A percentile compares a stretch with the other conserved stretches of the same genome.
Evolutionary conservation across 2,797 vertebrate genomes (phyloP).

Genomic region (Crax fasciolata): DNA sequence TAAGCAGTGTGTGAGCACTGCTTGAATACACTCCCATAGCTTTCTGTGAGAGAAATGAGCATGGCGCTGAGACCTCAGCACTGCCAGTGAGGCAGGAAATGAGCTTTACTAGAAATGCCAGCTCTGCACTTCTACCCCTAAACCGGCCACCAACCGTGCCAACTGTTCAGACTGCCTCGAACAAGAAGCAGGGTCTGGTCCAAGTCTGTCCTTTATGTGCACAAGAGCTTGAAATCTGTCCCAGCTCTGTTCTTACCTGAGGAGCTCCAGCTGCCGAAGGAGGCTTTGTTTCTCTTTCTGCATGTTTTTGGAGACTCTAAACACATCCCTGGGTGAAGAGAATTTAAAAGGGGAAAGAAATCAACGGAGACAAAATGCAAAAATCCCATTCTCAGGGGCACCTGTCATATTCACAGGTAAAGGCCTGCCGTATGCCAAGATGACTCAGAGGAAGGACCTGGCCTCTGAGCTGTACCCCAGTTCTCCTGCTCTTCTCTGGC

Average conservation of each 20-base stretch:
- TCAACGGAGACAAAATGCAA: not conserved
- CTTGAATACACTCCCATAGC: not conserved
- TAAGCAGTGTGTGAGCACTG: not conserved
- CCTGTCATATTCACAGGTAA: not conserved
- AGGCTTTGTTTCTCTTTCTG: constrained; percentile 97
- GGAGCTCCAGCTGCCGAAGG: constrained; percentile 91
- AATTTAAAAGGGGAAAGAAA: not conserved
- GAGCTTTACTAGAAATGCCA: too few species aligned
- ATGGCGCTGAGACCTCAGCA: not conserved
- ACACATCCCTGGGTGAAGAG: constrained; percentile 85
- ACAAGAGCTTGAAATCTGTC: not conserved
- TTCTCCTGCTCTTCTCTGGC: not conserved
- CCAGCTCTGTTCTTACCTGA: constrained; percentile 85
- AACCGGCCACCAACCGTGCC: too few species aligned
- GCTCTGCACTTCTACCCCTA: not conserved
- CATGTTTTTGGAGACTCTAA: constrained; percentile 94
- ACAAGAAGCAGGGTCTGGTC: not conserved
- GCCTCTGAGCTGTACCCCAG: not conserved
- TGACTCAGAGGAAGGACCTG: not conserved
- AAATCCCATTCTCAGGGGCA: not conserved
- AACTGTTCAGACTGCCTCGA: too few species aligned
- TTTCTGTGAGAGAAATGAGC: not conserved
- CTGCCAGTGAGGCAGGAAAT: not conserved
- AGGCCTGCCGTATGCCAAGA: not conserved
- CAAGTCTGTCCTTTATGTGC: too few species aligned